Conservation (phyloP, 2,797 vertebrate genomes). For the Esox lucius region DNA sequence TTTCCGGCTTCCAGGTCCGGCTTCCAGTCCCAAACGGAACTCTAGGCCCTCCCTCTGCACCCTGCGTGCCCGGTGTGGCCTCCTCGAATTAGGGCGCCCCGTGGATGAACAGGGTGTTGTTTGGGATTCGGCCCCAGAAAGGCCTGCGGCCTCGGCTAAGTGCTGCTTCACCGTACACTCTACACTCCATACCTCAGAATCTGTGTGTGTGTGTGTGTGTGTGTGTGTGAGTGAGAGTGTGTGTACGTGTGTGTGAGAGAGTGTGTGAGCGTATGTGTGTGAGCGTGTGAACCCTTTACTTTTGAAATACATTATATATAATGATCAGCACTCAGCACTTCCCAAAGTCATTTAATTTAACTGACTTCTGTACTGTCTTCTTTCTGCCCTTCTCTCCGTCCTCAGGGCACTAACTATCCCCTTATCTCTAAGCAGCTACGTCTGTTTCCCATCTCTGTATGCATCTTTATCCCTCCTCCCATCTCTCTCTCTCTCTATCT, state of each 20-base stretch:
- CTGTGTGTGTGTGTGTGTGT: neutral
- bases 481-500: neutral
- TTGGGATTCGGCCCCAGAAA: too few relatives aligned
- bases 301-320: slow-evolving; percentile 56
- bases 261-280: slow-evolving; percentile 18
- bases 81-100: too few relatives aligned
- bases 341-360: slow-evolving; percentile 55
- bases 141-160: too few relatives aligned
- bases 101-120: too few relatives aligned
- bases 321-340: slow-evolving; percentile 53
- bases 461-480: neutral
- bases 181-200: slow-evolving; percentile 37
- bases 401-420: slow-evolving; percentile 45
- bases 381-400: slow-evolving; percentile 49
- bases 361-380: slow-evolving; percentile 46
- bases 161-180: too few relatives aligned
- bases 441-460: neutral
- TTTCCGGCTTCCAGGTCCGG: too few relatives aligned
- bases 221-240: slow-evolving; percentile 3
- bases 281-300: slow-evolving; percentile 41
- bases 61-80: too few relatives aligned
- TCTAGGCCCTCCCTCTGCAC: too few relatives aligned
- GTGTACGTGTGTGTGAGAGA: neutral
- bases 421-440: slow-evolving; percentile 27
- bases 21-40: too few relatives aligned